phyloP scores from a whole-genome alignment of 1,140 invertebrate species.

The Apolygus lucorum region DNA sequence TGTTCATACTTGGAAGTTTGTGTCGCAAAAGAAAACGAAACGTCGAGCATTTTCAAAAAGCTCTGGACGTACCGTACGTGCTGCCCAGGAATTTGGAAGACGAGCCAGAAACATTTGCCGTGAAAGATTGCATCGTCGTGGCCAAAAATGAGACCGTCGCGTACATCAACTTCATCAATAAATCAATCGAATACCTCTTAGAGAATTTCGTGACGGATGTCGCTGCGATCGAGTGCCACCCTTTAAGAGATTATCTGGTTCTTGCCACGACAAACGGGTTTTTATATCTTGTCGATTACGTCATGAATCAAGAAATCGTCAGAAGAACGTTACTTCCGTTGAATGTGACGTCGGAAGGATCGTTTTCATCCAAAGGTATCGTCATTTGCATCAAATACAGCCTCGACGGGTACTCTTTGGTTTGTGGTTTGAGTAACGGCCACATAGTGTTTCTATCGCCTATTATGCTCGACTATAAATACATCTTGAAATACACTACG shows the following conservation, averaged over 20 bases:
- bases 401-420: background rate
- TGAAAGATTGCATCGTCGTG: background rate
- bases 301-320: conserved; percentile 5
- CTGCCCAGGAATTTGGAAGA: background rate
- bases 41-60: conserved; percentile 12
- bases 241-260: background rate
- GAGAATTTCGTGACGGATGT: conserved; percentile 10
- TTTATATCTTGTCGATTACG: background rate
- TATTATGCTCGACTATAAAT: background rate
- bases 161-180: conserved; percentile 9
- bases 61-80: background rate
- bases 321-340: background rate
- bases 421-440: conserved; percentile 14
- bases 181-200: conserved; percentile 9
- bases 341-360: background rate
- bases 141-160: background rate
- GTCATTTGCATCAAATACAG: conserved; percentile 16
- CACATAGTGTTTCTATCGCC: conserved; percentile 1
- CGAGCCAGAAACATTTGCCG: background rate
- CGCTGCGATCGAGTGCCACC: conserved; percentile 7
- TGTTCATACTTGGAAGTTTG: conserved; percentile 17
- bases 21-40: conserved; percentile 17
- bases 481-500: background rate
- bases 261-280: background rate
- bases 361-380: background rate